Base-by-base conservation (phyloP, 2,888 invertebrate genomes). In the Coelopa pilipes region DNA sequence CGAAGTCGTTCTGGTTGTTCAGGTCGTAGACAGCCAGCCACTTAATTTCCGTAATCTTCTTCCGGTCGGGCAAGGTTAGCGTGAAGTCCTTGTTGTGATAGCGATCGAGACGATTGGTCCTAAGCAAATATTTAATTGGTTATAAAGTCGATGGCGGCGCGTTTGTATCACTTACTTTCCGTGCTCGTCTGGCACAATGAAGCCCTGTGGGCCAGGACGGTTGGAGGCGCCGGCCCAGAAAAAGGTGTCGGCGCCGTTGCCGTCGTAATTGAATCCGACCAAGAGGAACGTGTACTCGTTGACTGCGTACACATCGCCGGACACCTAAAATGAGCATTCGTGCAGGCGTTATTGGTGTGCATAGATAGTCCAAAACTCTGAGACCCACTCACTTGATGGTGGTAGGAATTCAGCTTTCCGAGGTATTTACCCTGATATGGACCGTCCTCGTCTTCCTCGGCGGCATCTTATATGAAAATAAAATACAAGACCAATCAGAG, bases 221-320 rank as follows among this genome's bases (percentile, higher is more conserved):
- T 93, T 94, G 0, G 94, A 90, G 49, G 94, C 92, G n/a, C 97
- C 97, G 0, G 96, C 94, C 96, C 96, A 97, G 88, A 97, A 97
- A 88, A 95, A 97, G 1, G 96, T 94, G 84, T 97, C 97, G 12
- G 93, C 93, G 0, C 96, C 96, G 62, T 94, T 94, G 57, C 96
- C 97, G 85, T 97, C 96, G 80, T 97, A 97, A 85, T 92, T 95
- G 84, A 97, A 96, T 77, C 92, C 91, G 21, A 92, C 92, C 75
- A 97, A 86, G 12, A 96, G 88, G 70, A 97, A 88, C 0, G 95
- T 96, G 86, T 91, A 93, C 81, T 95, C 94, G 84, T 97, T 94
- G 1, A 96, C 94, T 0, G 96, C 96, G 86, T 94, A 96, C 73
- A 97, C 93, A 79, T 95, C 94, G 7, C 96, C 96, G 0, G 94